Base-by-base conservation (phyloP, 2,888 invertebrate genomes). In the Gari tellinella region DNA sequence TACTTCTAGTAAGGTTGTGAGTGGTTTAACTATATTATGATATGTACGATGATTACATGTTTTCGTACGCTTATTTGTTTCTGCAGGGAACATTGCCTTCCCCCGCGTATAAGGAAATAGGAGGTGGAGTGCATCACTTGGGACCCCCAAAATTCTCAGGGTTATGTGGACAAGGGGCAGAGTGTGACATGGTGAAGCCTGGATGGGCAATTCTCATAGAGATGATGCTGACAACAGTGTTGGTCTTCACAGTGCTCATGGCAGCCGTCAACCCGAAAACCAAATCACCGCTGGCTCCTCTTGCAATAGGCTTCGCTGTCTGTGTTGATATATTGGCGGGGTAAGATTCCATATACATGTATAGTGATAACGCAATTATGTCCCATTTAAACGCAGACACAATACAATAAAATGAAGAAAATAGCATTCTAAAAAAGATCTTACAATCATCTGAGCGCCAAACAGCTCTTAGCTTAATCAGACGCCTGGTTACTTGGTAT, bases 251-350 rank as follows among this genome's bases (percentile, higher is more conserved):
- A 0, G 90, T 92, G 17, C 84, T 93, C 3, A 72, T 90, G 75
- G 83, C 89, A 1, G 92, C 92, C 2, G 90, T 92, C 1, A 92
- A 92, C 73, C 75, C 82, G 4, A 74, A 81, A 51, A 86, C 75
- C 26, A 85, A 86, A 53, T 72, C 84, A 0, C 56, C 49, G 0
- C 72, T 92, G n/a, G 91, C 90, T 7, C 91, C 92, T 1, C 73
- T 92, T 4, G 91, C 90, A 12, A 92, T 92, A 40, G 92, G 92
- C n/a, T 84, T 92, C 38, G 89, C 91, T 0, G 88, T 92, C 4
- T 68, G 84, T 15, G 91, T 89, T 4, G 90, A 88, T 75, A 91
- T 92, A 38, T 72, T 91, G 26, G 90, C 90, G 14, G 91, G 88
- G 92, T 86, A 70, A 53, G 81, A 62, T 25, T 45, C 4, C n/a